phyloP scores from a whole-genome alignment of 2,113 vertebrate species.

The Nansenia antarctica region DNA sequence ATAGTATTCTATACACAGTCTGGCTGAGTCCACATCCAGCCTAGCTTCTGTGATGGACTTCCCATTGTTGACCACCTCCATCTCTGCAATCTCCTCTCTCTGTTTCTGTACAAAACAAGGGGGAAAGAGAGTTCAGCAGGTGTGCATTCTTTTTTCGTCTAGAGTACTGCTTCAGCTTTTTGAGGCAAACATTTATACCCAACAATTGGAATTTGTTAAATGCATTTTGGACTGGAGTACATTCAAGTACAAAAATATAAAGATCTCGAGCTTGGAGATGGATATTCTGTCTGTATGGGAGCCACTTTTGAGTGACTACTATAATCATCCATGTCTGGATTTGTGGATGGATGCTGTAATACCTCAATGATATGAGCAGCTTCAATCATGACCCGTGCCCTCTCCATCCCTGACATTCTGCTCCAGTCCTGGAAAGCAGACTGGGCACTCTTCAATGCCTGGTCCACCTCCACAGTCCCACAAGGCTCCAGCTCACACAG shows the following conservation, averaged over 20 bases:
- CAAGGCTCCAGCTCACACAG: constrained; percentile 85
- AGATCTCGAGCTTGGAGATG: no score
- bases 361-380: constrained; percentile 92
- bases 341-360: no score
- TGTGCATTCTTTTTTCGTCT: no score
- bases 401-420: constrained; percentile 89
- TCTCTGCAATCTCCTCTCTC: constrained; percentile 84
- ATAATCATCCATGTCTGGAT: no score
- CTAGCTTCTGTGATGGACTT: constrained; percentile 92
- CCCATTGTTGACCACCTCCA: constrained; percentile 92
- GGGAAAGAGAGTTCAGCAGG: not conserved
- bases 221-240: not conserved
- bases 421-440: constrained; percentile 87
- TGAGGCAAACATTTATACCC: no score
- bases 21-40: constrained; percentile 84
- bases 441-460: constrained; percentile 84
- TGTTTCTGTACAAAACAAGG: constrained; percentile 64
- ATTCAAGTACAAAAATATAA: not conserved
- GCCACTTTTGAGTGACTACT: no score
- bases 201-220: no score
- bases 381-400: constrained; percentile 86
- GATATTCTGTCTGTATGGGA: not conserved
- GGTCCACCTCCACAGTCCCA: constrained; percentile 81
- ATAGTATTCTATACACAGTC: constrained; percentile 89
- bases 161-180: no score